Evolutionary conservation across 2,888 invertebrate genomes (phyloP).

Genomic region (Limenitis arthemis): DNA sequence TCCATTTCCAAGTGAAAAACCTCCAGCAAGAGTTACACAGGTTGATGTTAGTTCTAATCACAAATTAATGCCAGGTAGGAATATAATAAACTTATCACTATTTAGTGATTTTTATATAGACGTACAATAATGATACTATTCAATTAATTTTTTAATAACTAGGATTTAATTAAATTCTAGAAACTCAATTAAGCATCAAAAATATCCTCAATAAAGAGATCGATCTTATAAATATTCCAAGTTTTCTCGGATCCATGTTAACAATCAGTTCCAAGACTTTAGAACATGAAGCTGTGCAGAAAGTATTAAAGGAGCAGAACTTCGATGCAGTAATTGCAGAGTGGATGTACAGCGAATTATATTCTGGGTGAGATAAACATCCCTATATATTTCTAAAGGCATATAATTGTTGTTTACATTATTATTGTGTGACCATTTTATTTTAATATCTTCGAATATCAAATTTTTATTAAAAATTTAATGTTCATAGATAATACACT

Average conservation of each 20-base stretch:
- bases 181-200: slow-evolving; percentile 15
- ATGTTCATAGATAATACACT: too few relatives aligned
- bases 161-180: too few relatives aligned
- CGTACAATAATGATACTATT: background rate
- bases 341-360: slow-evolving; percentile 26
- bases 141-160: too few relatives aligned
- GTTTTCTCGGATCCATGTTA: slow-evolving; percentile 20
- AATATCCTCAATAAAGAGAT: slow-evolving; percentile 23
- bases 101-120: slow-evolving; percentile 14
- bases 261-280: slow-evolving; percentile 3
- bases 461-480: too few relatives aligned
- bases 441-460: too few relatives aligned
- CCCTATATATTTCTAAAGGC: background rate
- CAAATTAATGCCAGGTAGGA: slow-evolving; percentile 27
- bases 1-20: slow-evolving; percentile 28
- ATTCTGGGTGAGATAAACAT: slow-evolving; percentile 19
- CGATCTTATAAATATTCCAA: background rate
- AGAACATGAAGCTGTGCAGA: background rate
- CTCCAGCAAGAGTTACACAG: slow-evolving; percentile 31
- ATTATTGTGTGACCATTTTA: too few relatives aligned
- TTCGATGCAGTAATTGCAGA: slow-evolving; percentile 27
- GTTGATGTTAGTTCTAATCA: slow-evolving; percentile 36
- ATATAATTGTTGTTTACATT: too few relatives aligned
- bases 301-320: slow-evolving; percentile 16
- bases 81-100: slow-evolving; percentile 16